Percentiles rank a stretch among this genome's conserved stretches.
phyloP scores from a whole-genome alignment of 1,140 invertebrate species.

The Drosophila asahinai region DNA sequence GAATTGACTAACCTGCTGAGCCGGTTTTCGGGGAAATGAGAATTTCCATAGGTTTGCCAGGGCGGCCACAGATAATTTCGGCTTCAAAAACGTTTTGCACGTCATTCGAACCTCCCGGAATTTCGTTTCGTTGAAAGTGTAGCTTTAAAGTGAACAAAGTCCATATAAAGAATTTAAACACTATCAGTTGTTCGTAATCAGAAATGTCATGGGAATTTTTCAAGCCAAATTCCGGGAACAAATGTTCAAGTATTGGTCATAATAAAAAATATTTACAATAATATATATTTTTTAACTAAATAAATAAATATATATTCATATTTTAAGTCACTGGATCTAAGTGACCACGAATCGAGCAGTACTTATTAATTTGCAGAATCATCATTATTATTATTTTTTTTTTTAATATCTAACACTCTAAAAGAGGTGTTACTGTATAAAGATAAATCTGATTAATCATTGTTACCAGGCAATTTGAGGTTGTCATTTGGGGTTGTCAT shows the following conservation, averaged over 20 bases:
- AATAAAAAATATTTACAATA: neutral
- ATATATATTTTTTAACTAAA: neutral
- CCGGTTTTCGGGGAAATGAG: slow-evolving; percentile 12
- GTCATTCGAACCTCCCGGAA: slow-evolving; percentile 26
- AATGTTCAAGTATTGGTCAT: neutral
- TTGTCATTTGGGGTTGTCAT: neutral
- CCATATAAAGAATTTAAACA: neutral
- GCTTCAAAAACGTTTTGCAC: neutral
- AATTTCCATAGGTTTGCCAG: slow-evolving; percentile 8
- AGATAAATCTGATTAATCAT: slow-evolving; percentile 13
- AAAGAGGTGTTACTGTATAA: neutral
- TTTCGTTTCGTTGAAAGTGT: slow-evolving; percentile 10
- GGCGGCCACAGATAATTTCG: neutral
- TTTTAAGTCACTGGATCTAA: no score
- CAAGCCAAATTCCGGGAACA: neutral
- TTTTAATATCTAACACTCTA: neutral
- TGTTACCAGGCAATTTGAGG: slow-evolving; percentile 9
- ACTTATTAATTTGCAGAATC: neutral
- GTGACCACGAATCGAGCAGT: neutral
- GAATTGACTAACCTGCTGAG: slow-evolving; percentile 9
- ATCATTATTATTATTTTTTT: neutral
- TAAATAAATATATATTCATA: neutral
- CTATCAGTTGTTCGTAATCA: neutral
- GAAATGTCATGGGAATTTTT: neutral
- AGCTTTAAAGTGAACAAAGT: slow-evolving; percentile 14